Percentiles rank a stretch among this genome's conserved stretches.
These are phyloP conservation scores for Cryptus armator DNA, from an alignment of 2,888 invertebrate genomes.

Conservation along the genomic window DNA sequence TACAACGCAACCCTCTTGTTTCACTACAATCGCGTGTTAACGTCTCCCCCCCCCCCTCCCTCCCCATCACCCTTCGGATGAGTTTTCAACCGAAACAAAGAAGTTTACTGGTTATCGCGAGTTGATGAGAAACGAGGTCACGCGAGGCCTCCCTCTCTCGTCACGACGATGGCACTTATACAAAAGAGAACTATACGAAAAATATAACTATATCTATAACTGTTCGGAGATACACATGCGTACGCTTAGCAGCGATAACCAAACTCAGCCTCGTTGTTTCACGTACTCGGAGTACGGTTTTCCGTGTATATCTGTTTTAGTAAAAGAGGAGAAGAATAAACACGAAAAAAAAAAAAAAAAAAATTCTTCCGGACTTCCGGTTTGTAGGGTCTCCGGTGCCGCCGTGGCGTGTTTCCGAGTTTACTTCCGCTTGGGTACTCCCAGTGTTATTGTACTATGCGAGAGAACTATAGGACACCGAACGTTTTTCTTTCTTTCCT, in stretches of 20 bases:
- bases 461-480: background rate
- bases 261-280: too few species aligned
- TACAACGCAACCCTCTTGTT: too few species aligned
- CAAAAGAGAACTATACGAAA: background rate
- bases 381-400: slow-evolving; percentile 21
- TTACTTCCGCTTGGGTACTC: slow-evolving; percentile 36
- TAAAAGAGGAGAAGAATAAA: background rate
- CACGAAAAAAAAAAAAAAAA: slow-evolving; percentile 18
- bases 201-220: background rate
- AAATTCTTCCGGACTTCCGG: slow-evolving; percentile 40
- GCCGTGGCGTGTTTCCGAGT: slow-evolving; percentile 33
- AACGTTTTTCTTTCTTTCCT: background rate
- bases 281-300: background rate
- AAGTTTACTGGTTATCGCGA: slow-evolving; percentile 57
- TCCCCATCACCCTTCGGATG: background rate
- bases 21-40: background rate
- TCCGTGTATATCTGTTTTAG: background rate
- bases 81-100: slow-evolving; percentile 58
- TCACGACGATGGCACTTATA: slow-evolving; percentile 2
- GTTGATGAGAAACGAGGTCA: slow-evolving; percentile 63
- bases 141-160: slow-evolving; percentile 39
- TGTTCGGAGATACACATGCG: background rate
- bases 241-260: too few species aligned
- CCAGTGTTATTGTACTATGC: slow-evolving; percentile 11
- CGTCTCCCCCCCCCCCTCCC: background rate